Base-by-base conservation (phyloP, 2,888 invertebrate species). In the Cantharis nigra region DNA sequence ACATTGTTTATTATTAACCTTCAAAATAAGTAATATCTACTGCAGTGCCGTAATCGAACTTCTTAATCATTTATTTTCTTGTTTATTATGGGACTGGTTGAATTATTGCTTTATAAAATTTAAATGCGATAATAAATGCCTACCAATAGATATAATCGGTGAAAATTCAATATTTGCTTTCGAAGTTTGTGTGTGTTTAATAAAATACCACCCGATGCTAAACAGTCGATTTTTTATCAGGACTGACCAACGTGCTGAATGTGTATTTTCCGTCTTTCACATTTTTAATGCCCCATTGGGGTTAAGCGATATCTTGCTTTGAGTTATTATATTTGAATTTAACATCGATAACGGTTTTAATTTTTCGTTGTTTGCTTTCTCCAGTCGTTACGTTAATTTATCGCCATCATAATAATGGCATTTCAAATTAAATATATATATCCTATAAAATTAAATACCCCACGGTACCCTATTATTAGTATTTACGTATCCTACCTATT, bases 1-100 rank as follows among this genome's bases (percentile, higher is more conserved):
- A 83, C 84, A 83, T 84, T 83, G 84, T 85, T 85, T 86, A 86
- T 86, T 86, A 86, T 86, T 85, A 84, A 86, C 86, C 85, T 78
- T 76, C 75, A 49, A 49, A 49, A 49, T 49, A 73, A 75, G 73
- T 73, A 75, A 76, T 76, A 76, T 72, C 75, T 69, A 67, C 64
- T 23, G 63, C 71, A 62, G 63, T 23, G 69, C 72, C 75, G 23
- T 78, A 75, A 78, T 78, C 78, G 73, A 76, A 71, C 69, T 72
- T 72, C 71, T 78, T 78, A 78, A 78, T 78, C 75, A 78, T 78
- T 78, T 75, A 75, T 70, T 78, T 78, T 33, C 69, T 26, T 67
- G 74, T 64, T 26, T 33, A 71, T 71, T 26, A 62, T 62, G 63
- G 11, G 63, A 62, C 23, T 63, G 23, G 26, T 62, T 69, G 64